These are phyloP conservation scores for Dinomys branickii DNA, from an alignment of 2,113 vertebrate species.

Conservation along the genomic window DNA sequence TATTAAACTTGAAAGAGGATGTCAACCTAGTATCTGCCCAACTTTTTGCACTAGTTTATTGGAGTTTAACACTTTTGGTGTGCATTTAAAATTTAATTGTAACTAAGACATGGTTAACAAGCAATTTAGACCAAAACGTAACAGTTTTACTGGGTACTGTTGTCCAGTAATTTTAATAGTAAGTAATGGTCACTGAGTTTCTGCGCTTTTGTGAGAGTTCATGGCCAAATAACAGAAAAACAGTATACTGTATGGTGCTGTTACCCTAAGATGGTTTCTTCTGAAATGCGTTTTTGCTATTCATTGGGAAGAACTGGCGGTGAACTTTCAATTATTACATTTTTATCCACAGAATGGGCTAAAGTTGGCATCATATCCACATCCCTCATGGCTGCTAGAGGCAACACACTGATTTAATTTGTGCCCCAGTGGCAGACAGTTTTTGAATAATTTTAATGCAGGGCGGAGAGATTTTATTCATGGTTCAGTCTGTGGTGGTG, in stretches of 20 bases:
- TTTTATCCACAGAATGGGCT: constrained; percentile 53
- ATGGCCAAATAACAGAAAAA: not conserved
- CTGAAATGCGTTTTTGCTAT: not conserved
- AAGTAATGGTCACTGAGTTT: not conserved
- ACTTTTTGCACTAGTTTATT: not conserved
- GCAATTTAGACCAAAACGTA: not conserved
- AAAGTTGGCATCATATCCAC: constrained; percentile 21
- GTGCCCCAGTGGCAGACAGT: constrained; percentile 21
- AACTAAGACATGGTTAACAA: not conserved
- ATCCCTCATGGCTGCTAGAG: constrained; percentile 37
- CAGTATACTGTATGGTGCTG: rapidly evolving
- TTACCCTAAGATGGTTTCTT: not conserved
- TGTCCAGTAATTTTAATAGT: constrained; percentile 3
- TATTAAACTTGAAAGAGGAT: not conserved
- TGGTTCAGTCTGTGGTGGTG: rapidly evolving
- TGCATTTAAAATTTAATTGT: constrained; percentile 42
- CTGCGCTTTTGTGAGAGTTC: not conserved
- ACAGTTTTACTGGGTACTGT: not conserved
- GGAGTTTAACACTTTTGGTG: not conserved
- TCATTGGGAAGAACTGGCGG: constrained; percentile 37
- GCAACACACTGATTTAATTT: constrained; percentile 48
- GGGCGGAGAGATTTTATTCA: not conserved
- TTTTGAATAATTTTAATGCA: constrained; percentile 22
- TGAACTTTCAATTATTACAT: constrained; percentile 41
- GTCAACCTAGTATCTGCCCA: not conserved